A percentile compares a stretch with the other conserved stretches of the same genome.
These are phyloP conservation scores for Drosophila nasuta DNA, from an alignment of 1,140 invertebrate species.

Conservation along the genomic window DNA sequence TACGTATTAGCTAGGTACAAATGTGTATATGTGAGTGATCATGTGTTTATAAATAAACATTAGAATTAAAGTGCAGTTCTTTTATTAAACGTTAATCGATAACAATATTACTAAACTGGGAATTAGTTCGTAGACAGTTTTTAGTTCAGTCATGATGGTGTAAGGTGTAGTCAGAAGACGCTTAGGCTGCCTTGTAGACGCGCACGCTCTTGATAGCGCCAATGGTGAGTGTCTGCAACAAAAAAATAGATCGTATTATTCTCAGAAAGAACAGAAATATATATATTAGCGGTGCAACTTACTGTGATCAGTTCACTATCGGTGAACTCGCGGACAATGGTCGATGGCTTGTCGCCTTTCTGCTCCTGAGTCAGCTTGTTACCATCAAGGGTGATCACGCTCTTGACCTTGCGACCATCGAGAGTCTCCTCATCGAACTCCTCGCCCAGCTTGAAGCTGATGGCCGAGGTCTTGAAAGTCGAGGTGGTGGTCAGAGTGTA, in stretches of 20 bases:
- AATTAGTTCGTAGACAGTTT: conserved; percentile 58
- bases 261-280: background rate
- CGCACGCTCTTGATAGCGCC: conserved; percentile 90
- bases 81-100: conserved; percentile 66
- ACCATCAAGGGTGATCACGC: conserved; percentile 88
- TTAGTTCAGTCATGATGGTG: conserved; percentile 63
- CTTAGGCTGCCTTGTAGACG: conserved; percentile 87
- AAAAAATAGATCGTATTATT: conserved; percentile 64
- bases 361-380: conserved; percentile 90
- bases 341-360: conserved; percentile 88
- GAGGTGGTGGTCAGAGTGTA: conserved; percentile 92
- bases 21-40: background rate
- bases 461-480: conserved; percentile 92
- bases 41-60: conserved; percentile 65
- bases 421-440: conserved; percentile 95
- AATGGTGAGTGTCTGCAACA: conserved; percentile 89
- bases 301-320: conserved; percentile 90
- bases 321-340: conserved; percentile 89
- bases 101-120: conserved; percentile 69
- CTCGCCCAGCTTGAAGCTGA: conserved; percentile 92
- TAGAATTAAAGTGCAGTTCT: conserved; percentile 65
- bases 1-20: conserved; percentile 34
- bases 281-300: conserved; percentile 40
- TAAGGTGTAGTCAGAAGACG: background rate
- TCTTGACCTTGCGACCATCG: conserved; percentile 94